Conservation (phyloP, 1,140 invertebrate genomes). For the Eumaeus atala region DNA sequence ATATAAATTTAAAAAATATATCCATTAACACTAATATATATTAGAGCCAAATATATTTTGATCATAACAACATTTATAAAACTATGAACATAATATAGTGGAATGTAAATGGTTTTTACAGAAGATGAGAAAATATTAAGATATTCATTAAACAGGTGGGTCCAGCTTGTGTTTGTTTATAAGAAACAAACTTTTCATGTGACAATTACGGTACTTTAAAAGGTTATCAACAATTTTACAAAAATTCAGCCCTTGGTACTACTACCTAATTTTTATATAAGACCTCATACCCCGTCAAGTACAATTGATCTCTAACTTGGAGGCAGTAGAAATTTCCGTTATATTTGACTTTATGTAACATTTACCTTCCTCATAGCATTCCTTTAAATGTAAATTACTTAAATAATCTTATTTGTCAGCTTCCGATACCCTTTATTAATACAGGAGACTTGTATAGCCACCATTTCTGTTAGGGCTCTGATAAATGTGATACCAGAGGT, state of each 20-base stretch:
- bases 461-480: conserved; percentile 37
- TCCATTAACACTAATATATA: too few species aligned
- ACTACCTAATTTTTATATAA: conserved; percentile 30
- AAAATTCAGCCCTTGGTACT: conserved; percentile 25
- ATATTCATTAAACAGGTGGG: conserved; percentile 19
- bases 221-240: conserved; percentile 24
- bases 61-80: neutral
- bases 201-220: conserved; percentile 18
- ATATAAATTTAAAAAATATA: too few species aligned
- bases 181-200: too few species aligned
- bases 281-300: conserved; percentile 23
- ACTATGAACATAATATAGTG: too few species aligned
- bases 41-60: too few species aligned
- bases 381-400: too few species aligned
- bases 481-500: conserved; percentile 33
- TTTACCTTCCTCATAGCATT: too few species aligned
- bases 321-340: conserved; percentile 31
- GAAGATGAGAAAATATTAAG: conserved; percentile 30
- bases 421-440: conserved; percentile 38
- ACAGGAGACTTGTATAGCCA: conserved; percentile 45
- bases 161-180: too few species aligned
- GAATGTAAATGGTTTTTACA: conserved; percentile 30
- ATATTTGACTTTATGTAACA: too few species aligned
- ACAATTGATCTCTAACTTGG: conserved; percentile 28
- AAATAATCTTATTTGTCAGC: too few species aligned